Evolutionary conservation across 2,888 invertebrate species (phyloP).

Genomic region (Xestobium rufovillosum): DNA sequence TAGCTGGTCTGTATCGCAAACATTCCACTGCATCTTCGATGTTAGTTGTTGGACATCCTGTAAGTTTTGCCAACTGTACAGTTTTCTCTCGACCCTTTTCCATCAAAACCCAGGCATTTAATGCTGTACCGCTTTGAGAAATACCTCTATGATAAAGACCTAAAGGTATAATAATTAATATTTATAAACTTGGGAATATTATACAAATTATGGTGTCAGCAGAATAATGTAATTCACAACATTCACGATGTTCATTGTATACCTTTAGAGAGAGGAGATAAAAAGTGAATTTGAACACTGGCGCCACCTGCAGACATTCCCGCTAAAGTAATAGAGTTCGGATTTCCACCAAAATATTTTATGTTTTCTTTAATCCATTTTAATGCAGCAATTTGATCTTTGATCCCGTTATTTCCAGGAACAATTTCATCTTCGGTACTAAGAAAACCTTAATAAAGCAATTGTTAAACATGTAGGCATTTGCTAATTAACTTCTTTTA

Average conservation of each 20-base stretch:
- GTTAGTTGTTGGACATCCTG: constrained; percentile 55
- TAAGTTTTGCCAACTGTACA: constrained; percentile 48
- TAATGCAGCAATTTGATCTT: constrained; percentile 64
- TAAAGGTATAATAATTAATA: too few relatives aligned
- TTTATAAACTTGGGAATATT: constrained; percentile 6
- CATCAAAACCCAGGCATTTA: constrained; percentile 52
- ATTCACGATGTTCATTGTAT: too few relatives aligned
- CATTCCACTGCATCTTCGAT: constrained; percentile 55
- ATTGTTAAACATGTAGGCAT: constrained; percentile 2
- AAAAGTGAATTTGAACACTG: constrained; percentile 64
- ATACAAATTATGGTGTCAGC: too few relatives aligned
- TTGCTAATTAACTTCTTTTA: background rate
- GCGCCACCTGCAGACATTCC: constrained; percentile 71
- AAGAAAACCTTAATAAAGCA: constrained; percentile 53
- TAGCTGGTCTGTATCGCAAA: constrained; percentile 53
- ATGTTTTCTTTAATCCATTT: constrained; percentile 65
- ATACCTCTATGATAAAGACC: constrained; percentile 56
- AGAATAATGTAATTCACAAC: too few relatives aligned
- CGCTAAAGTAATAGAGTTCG: constrained; percentile 57
- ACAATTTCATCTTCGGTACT: constrained; percentile 63
- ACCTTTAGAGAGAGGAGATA: constrained; percentile 57
- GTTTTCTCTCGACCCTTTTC: constrained; percentile 55
- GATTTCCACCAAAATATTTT: constrained; percentile 62
- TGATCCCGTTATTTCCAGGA: constrained; percentile 66
- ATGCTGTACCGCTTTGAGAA: constrained; percentile 62